Percentiles rank a stretch among this genome's conserved stretches.
Evolutionary conservation across 2,797 vertebrate species (phyloP).

Genomic region (Fundulus diaphanus): DNA sequence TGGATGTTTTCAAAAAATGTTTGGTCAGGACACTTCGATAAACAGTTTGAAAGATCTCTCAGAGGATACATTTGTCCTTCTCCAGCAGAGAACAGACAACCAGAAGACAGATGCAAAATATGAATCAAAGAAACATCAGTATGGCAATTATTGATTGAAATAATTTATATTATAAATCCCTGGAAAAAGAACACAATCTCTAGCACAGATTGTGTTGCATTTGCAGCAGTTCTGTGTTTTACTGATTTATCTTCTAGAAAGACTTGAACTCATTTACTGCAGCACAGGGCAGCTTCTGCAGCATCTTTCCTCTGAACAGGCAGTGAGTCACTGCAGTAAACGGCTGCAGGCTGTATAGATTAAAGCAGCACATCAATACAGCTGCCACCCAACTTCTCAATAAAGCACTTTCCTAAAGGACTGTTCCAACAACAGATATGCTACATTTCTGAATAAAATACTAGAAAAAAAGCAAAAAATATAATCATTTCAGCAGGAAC

Average conservation of each 20-base stretch:
- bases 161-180: too few relatives aligned
- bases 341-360: conserved; percentile 26
- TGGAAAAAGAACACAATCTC: not conserved
- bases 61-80: not conserved
- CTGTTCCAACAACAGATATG: not conserved
- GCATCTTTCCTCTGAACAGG: conserved; percentile 36
- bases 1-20: not conserved
- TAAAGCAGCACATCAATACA: conserved; percentile 38
- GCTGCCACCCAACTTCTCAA: conserved; percentile 17
- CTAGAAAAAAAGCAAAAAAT: not conserved
- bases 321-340: conserved; percentile 36
- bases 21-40: too few relatives aligned
- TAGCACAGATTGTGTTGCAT: not conserved
- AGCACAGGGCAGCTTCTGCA: conserved; percentile 26
- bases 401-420: conserved; percentile 22
- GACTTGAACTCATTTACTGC: conserved; percentile 57
- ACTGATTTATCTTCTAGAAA: conserved; percentile 36
- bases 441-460: not conserved
- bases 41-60: too few relatives aligned
- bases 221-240: conserved; percentile 1
- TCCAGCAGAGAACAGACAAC: not conserved
- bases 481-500: not conserved
- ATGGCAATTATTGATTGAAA: too few relatives aligned
- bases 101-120: not conserved
- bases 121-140: too few relatives aligned